A percentile compares a stretch with the other conserved stretches of the same genome.
These are phyloP conservation scores for Trilocha varians DNA, from an alignment of 2,888 invertebrate species.

Conservation along the genomic window DNA sequence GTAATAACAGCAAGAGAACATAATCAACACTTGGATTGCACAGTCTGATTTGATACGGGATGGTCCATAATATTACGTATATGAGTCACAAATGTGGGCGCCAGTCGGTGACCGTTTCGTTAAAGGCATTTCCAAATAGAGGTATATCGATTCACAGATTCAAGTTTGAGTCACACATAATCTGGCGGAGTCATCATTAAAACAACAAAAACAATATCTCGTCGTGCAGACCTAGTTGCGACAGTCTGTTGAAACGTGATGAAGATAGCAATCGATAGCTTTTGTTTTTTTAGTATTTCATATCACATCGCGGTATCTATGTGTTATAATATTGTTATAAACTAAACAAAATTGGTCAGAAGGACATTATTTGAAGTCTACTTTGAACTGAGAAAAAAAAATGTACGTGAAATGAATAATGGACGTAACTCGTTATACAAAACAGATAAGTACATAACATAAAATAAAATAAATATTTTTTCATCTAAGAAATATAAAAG, in stretches of 20 bases:
- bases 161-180: background rate
- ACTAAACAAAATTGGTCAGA: background rate
- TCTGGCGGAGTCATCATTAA: background rate
- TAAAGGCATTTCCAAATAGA: background rate
- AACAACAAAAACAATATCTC: background rate
- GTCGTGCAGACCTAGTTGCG: background rate
- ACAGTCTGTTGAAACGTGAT: background rate
- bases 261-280: background rate
- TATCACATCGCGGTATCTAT: background rate
- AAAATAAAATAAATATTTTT: no score
- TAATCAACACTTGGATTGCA: conserved; percentile 12
- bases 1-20: background rate
- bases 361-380: no score
- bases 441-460: no score
- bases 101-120: background rate
- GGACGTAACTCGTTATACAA: no score
- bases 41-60: conserved; percentile 10
- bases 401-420: no score
- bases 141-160: background rate
- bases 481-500: no score
- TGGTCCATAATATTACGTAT: conserved; percentile 7
- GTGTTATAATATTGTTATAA: background rate
- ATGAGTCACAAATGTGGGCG: conserved; percentile 38
- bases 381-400: no score
- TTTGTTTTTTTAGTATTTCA: background rate